These are phyloP conservation scores for Melanotaenia boesemani DNA, from an alignment of 2,797 vertebrate species.

Conservation along the genomic window DNA sequence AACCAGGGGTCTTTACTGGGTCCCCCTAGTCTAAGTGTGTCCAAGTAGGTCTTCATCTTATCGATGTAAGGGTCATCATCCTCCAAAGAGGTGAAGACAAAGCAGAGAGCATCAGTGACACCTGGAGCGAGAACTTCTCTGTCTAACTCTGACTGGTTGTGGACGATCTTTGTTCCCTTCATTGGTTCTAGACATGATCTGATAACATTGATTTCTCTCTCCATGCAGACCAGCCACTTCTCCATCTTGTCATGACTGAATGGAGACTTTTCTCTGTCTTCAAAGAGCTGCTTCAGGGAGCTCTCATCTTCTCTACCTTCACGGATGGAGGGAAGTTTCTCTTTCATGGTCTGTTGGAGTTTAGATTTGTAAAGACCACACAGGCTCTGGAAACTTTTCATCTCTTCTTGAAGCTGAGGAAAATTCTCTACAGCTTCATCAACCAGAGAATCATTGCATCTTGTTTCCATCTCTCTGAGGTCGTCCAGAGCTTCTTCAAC, in stretches of 20 bases:
- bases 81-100: too few relatives aligned
- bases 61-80: too few relatives aligned
- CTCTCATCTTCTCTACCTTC: too few relatives aligned
- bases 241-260: constrained; percentile 52
- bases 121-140: too few relatives aligned
- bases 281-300: too few relatives aligned
- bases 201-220: constrained; percentile 44
- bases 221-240: constrained; percentile 54
- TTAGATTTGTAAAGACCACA: not conserved
- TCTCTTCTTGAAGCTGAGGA: constrained; percentile 5
- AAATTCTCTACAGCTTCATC: constrained; percentile 18
- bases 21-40: too few relatives aligned
- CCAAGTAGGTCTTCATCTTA: too few relatives aligned
- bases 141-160: too few relatives aligned
- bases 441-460: constrained; percentile 17
- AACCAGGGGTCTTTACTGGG: too few relatives aligned
- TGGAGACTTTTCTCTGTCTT: constrained; percentile 15
- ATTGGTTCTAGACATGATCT: constrained; percentile 38
- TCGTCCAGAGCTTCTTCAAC: constrained; percentile 38
- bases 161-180: constrained; percentile 11
- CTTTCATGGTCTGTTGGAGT: not conserved
- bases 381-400: constrained; percentile 33
- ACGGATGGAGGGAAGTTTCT: constrained; percentile 44
- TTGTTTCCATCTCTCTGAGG: not conserved
- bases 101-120: too few relatives aligned